Evolutionary conservation across 2,113 vertebrate species (phyloP).

Genomic region (Accipiter cooperii): DNA sequence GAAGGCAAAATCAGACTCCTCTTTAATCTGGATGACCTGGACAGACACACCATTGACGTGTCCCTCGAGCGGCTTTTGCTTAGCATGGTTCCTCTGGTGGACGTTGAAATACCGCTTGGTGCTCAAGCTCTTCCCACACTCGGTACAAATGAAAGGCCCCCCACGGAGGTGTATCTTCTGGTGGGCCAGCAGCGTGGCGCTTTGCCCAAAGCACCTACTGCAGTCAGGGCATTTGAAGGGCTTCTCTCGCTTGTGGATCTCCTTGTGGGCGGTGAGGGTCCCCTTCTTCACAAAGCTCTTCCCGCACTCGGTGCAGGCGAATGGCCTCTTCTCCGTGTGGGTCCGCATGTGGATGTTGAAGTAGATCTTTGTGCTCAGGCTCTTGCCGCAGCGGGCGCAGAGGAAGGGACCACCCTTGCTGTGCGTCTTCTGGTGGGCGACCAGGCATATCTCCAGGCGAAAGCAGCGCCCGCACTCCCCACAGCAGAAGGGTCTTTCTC

Average conservation of each 20-base stretch:
- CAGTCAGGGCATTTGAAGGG: neutral
- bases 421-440: neutral
- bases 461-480: neutral
- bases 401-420: neutral
- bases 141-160: neutral
- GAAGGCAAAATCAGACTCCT: neutral
- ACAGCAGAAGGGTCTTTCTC: neutral
- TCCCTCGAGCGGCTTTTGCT: neutral
- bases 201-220: conserved; percentile 4
- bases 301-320: neutral
- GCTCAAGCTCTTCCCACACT: conserved; percentile 31
- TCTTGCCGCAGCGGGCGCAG: neutral
- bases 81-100: neutral
- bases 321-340: neutral
- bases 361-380: neutral
- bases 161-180: neutral
- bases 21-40: neutral
- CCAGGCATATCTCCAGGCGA: neutral
- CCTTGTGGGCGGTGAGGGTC: neutral
- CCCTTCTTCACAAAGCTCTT: conserved; percentile 24
- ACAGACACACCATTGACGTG: neutral
- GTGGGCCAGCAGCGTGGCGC: neutral
- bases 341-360: neutral
- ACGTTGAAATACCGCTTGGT: neutral
- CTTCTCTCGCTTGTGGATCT: neutral